These are phyloP conservation scores for Margarornis squamiger DNA, from an alignment of 2,797 vertebrate species.

Conservation along the genomic window DNA sequence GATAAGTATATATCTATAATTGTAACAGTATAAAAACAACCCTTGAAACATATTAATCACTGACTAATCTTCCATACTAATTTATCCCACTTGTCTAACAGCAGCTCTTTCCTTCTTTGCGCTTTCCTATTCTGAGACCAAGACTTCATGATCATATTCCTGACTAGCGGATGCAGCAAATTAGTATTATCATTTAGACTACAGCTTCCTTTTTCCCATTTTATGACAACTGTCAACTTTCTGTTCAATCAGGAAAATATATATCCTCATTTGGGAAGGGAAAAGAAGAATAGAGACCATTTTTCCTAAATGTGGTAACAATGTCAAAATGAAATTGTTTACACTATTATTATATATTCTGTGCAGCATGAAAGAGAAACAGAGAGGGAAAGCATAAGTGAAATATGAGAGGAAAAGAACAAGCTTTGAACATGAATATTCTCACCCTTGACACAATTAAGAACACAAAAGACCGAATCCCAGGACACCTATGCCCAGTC, in stretches of 20 bases:
- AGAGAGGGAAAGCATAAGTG: not conserved
- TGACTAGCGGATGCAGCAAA: slow-evolving; percentile 41
- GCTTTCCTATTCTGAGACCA: slow-evolving; percentile 55
- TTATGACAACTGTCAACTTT: slow-evolving; percentile 11
- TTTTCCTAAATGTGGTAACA: not conserved
- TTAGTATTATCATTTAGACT: not conserved
- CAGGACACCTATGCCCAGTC: rapidly evolving
- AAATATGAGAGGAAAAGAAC: not conserved
- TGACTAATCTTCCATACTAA: slow-evolving; percentile 60
- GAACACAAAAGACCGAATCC: not conserved
- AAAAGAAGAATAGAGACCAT: not conserved
- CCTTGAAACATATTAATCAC: slow-evolving; percentile 64
- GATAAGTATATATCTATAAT: slow-evolving; percentile 63
- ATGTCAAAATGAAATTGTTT: not conserved
- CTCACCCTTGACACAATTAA: not conserved
- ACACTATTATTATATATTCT: not conserved
- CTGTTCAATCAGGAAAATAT: not conserved
- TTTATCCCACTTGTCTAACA: slow-evolving; percentile 58
- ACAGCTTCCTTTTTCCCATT: slow-evolving; percentile 44
- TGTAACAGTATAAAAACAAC: slow-evolving; percentile 49
- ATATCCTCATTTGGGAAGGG: not conserved
- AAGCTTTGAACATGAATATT: not conserved
- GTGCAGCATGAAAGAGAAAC: not conserved
- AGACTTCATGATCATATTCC: slow-evolving; percentile 31
- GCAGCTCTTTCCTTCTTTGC: slow-evolving; percentile 38